Conservation (phyloP, 2,888 invertebrate species). For the Chaitophorus viminalis region DNA sequence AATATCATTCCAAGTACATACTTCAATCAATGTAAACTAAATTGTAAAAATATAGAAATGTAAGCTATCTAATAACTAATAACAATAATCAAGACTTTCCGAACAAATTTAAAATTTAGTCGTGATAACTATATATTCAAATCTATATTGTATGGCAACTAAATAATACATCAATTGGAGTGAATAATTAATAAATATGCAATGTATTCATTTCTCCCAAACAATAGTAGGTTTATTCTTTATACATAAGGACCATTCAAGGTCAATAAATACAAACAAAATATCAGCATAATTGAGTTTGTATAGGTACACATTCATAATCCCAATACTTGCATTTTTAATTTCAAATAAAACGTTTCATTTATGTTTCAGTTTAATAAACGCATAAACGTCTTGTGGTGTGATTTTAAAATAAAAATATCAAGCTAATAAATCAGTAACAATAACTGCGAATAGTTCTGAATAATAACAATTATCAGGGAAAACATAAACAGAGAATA, state of each 20-base stretch:
- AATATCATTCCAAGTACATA: no score
- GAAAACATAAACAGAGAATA: slow-evolving; percentile 15
- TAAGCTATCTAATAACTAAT: no score
- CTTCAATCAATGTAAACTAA: no score
- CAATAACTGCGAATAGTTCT: slow-evolving; percentile 1
- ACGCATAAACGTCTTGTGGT: not conserved
- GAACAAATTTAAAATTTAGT: no score
- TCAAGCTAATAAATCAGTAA: not conserved
- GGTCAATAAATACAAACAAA: not conserved
- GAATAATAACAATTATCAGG: slow-evolving; percentile 8
- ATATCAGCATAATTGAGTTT: not conserved
- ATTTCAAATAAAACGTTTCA: not conserved
- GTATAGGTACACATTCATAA: not conserved
- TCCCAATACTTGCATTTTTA: not conserved
- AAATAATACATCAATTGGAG: not conserved
- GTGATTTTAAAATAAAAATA: not conserved
- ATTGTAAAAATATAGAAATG: no score
- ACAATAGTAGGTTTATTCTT: slow-evolving; percentile 3
- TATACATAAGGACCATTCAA: not conserved
- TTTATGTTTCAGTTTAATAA: not conserved
- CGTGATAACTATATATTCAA: no score
- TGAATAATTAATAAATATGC: not conserved
- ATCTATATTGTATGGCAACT: no score
- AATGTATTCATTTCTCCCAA: not conserved
- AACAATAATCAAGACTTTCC: not conserved